Conservation (phyloP, 1,140 invertebrate genomes). For the Atta cephalotes region DNA sequence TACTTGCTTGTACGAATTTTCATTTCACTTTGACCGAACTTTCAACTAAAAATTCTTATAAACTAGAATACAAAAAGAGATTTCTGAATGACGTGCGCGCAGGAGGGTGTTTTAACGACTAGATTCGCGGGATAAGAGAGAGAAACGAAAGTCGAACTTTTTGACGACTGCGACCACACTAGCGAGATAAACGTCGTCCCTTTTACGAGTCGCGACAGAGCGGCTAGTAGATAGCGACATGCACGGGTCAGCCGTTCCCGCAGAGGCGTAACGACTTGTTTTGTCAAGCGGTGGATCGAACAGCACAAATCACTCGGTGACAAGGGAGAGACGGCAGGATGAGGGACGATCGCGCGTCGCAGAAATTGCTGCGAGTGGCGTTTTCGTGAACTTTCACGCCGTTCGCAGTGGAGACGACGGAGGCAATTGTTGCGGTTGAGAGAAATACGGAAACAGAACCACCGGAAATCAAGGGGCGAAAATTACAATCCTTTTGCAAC, state of each 20-base stretch:
- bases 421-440: slow-evolving; percentile 17
- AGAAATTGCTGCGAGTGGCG: slow-evolving; percentile 63
- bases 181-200: slow-evolving; percentile 71
- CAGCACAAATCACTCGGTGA: slow-evolving; percentile 70
- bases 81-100: neutral
- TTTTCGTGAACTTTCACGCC: slow-evolving; percentile 51
- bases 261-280: slow-evolving; percentile 71
- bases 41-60: slow-evolving; percentile 24
- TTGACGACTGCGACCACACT: slow-evolving; percentile 68
- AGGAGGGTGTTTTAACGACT: slow-evolving; percentile 65
- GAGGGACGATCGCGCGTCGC: slow-evolving; percentile 32
- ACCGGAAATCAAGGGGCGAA: slow-evolving; percentile 45
- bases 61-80: slow-evolving; percentile 7
- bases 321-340: neutral
- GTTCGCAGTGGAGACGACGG: neutral
- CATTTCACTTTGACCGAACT: neutral
- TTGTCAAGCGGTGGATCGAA: slow-evolving; percentile 69
- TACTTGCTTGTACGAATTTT: slow-evolving; percentile 41
- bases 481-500: slow-evolving; percentile 27
- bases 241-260: slow-evolving; percentile 65
- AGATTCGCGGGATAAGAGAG: slow-evolving; percentile 54
- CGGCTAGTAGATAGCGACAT: slow-evolving; percentile 63
- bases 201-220: slow-evolving; percentile 67
- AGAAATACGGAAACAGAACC: slow-evolving; percentile 25
- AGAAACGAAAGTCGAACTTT: slow-evolving; percentile 73